phyloP scores from a whole-genome alignment of 23 tunicate species.

The Diplosoma virens region DNA sequence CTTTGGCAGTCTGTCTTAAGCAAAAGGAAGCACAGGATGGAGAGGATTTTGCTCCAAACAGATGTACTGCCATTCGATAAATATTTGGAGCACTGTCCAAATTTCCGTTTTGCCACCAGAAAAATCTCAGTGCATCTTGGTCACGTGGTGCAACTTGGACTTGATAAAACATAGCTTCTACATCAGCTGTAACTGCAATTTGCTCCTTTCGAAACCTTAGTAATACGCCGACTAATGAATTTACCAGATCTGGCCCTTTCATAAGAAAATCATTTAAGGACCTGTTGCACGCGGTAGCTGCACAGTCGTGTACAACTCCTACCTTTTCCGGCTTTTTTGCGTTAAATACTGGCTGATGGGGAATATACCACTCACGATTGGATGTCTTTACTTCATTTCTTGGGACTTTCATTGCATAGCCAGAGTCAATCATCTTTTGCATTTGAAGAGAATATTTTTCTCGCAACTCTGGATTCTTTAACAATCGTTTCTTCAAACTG shows the following conservation, averaged over 20 bases:
- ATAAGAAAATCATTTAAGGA: neutral
- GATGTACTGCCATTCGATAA: conserved; percentile 20
- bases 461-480: neutral
- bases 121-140: conserved; percentile 7
- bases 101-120: conserved; percentile 36
- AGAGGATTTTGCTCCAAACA: conserved; percentile 40
- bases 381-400: neutral
- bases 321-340: conserved; percentile 16
- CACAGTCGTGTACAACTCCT: conserved; percentile 16
- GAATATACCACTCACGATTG: neutral
- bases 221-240: conserved; percentile 13
- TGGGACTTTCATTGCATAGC: conserved; percentile 5
- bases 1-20: neutral
- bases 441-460: conserved; percentile 1
- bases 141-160: conserved; percentile 18
- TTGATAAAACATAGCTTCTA: conserved; percentile 35
- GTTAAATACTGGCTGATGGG: conserved; percentile 15
- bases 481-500: neutral
- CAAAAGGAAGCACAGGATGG: conserved; percentile 16
- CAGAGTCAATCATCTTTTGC: neutral
- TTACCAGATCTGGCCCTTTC: conserved; percentile 44
- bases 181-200: conserved; percentile 23
- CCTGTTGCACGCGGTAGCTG: neutral
- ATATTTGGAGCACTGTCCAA: neutral
- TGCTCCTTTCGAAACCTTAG: conserved; percentile 22